Conservation (phyloP, 2,888 invertebrate species). For the Standfussiana lucernea region DNA sequence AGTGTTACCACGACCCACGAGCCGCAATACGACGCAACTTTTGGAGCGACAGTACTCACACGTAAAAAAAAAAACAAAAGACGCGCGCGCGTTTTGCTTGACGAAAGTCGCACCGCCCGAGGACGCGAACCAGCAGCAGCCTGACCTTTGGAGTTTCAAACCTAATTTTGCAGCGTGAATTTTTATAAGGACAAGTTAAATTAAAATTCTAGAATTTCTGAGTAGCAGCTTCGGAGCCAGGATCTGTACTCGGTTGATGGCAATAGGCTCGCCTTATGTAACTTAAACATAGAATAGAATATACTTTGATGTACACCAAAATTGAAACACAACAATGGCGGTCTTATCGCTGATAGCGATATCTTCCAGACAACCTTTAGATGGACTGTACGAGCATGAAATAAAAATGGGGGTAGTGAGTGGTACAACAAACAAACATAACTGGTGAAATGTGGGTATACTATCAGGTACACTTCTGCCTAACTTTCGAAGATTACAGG, state of each 20-base stretch:
- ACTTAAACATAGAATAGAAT: too few relatives aligned
- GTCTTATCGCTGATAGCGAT: too few relatives aligned
- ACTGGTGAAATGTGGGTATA: not conserved
- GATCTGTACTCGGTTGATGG: not conserved
- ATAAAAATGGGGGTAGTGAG: too few relatives aligned
- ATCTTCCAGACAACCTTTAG: too few relatives aligned
- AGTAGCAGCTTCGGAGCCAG: not conserved
- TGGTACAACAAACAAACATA: too few relatives aligned
- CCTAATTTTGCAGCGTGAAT: slow-evolving; percentile 17
- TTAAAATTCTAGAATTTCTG: slow-evolving; percentile 18
- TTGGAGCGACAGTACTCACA: not conserved
- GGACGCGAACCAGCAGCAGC: not conserved
- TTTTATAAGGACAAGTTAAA: slow-evolving; percentile 27
- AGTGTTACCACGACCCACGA: not conserved
- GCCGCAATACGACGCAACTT: not conserved
- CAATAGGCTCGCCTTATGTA: not conserved
- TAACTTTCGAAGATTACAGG: not conserved
- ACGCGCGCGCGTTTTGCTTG: not conserved
- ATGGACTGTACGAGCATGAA: too few relatives aligned
- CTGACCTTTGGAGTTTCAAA: not conserved
- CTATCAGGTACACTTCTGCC: not conserved
- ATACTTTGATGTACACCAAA: too few relatives aligned
- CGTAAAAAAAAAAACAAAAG: not conserved
- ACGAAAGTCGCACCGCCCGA: not conserved
- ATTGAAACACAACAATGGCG: not conserved